A percentile compares a stretch with the other conserved stretches of the same genome.
Conservation (phyloP, 37 sponge, comb jelly and placozoan genomes). For the Aplysina aerophoba region DNA sequence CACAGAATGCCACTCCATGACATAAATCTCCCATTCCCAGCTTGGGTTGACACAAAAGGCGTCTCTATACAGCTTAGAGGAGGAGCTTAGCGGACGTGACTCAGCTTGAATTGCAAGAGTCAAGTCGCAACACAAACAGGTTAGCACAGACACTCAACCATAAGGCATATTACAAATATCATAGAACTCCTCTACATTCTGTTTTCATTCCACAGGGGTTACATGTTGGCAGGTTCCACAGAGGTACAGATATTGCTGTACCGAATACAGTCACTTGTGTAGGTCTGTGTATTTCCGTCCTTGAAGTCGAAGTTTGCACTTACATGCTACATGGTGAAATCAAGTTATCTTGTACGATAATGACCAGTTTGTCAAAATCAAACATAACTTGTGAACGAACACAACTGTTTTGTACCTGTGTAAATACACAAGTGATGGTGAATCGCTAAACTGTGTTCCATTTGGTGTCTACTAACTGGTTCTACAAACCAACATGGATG, state of each 20-base stretch:
- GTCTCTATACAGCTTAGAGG: neutral
- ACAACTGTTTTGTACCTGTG: slow-evolving; percentile 27
- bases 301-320: slow-evolving; percentile 5
- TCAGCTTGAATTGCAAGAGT: neutral
- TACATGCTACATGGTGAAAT: neutral
- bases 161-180: neutral
- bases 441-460: slow-evolving; percentile 7
- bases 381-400: slow-evolving; percentile 16
- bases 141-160: neutral
- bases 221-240: neutral
- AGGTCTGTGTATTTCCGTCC: neutral
- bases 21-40: neutral
- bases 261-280: neutral
- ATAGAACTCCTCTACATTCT: neutral
- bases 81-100: neutral
- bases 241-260: too few relatives aligned
- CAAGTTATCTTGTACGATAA: slow-evolving; percentile 25
- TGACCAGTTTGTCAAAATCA: neutral
- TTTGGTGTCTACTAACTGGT: neutral
- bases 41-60: neutral
- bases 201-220: neutral
- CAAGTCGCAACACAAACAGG: slow-evolving; percentile 6
- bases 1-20: neutral
- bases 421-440: neutral
- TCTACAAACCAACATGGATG: neutral